These are phyloP conservation scores for Orthonevra nobilis DNA, from an alignment of 2,888 invertebrate genomes.

Conservation along the genomic window DNA sequence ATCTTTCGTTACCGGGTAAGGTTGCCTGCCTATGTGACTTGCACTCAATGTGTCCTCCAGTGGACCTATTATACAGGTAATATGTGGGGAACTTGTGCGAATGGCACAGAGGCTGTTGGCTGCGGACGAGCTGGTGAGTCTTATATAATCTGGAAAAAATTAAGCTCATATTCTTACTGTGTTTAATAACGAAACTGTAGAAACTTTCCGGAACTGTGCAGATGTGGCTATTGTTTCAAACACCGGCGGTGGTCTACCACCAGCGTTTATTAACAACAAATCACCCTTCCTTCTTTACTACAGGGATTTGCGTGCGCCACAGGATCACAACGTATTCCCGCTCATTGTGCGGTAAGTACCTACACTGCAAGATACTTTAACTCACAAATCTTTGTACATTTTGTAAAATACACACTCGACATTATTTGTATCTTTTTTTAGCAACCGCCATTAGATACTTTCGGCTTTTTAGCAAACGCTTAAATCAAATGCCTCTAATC, in stretches of 20 bases:
- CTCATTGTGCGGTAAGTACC: slow-evolving; percentile 86
- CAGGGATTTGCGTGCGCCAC: slow-evolving; percentile 84
- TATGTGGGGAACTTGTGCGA: slow-evolving; percentile 93
- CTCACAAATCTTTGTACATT: no score
- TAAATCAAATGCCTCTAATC: slow-evolving; percentile 18
- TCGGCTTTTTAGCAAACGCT: slow-evolving; percentile 30
- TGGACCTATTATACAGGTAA: slow-evolving; percentile 96
- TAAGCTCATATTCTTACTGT: no score
- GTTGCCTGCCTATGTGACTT: slow-evolving; percentile 90
- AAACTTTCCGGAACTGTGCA: slow-evolving; percentile 95
- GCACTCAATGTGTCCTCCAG: slow-evolving; percentile 94
- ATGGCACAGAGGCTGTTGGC: slow-evolving; percentile 92
- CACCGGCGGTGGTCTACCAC: slow-evolving; percentile 87
- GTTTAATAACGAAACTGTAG: slow-evolving; percentile 76
- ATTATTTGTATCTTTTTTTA: slow-evolving; percentile 52
- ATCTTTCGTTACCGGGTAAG: slow-evolving; percentile 86
- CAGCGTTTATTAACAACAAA: slow-evolving; percentile 85
- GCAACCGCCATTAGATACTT: slow-evolving; percentile 60
- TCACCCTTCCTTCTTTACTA: slow-evolving; percentile 90
- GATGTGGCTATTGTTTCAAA: slow-evolving; percentile 91
- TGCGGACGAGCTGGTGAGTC: slow-evolving; percentile 87
- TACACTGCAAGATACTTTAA: no score
- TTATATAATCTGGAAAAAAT: no score
- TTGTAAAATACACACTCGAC: slow-evolving; percentile 20
- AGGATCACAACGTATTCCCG: slow-evolving; percentile 85